phyloP scores from a whole-genome alignment of 2,888 invertebrate genomes.

The Stenodera caucasica region DNA sequence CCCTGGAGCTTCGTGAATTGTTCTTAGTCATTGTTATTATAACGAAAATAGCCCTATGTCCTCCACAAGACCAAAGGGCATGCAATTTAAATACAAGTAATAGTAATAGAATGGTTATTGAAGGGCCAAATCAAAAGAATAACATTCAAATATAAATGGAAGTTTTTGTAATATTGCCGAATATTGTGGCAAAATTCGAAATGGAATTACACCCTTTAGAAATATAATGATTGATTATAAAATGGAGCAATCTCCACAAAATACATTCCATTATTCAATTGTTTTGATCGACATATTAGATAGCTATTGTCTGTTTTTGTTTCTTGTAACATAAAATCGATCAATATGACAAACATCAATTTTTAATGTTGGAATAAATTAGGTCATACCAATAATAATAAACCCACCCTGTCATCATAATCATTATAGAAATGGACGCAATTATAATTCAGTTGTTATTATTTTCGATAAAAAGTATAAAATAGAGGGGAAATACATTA shows the following conservation, averaged over 20 bases:
- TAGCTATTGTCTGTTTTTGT: neutral
- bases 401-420: neutral
- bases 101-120: no score
- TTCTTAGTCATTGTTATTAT: constrained; percentile 17
- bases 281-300: constrained; percentile 8
- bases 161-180: no score
- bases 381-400: constrained; percentile 11
- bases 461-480: neutral
- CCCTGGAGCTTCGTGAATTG: constrained; percentile 15
- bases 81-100: constrained; percentile 16
- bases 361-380: constrained; percentile 25
- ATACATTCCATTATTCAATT: no score
- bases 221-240: no score
- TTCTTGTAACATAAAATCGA: no score
- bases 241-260: no score
- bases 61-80: neutral
- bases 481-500: constrained; percentile 4
- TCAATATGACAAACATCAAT: constrained; percentile 13
- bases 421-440: constrained; percentile 12
- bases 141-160: no score
- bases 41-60: neutral
- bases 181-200: no score
- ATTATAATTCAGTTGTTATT: constrained; percentile 18
- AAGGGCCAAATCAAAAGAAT: no score
- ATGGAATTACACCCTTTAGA: no score